Percentiles rank a stretch among this genome's conserved stretches.
These are phyloP conservation scores for Aviceda subcristata DNA, from an alignment of 2,113 vertebrate species.

Conservation along the genomic window DNA sequence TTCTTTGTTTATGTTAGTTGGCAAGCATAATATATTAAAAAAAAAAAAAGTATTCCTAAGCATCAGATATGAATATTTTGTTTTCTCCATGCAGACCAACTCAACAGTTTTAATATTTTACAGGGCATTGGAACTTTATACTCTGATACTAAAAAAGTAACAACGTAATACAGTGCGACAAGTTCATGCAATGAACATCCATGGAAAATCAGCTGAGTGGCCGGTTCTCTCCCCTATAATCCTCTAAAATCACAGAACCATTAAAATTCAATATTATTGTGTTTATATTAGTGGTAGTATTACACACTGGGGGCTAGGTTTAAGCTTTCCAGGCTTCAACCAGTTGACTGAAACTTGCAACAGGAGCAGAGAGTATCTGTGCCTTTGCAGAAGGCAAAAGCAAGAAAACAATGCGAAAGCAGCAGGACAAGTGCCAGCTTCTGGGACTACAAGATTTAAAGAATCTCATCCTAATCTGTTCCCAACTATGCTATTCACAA, in stretches of 20 bases:
- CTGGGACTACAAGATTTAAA: not conserved
- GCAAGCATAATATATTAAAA: not conserved
- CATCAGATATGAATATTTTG: not conserved
- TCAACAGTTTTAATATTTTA: not conserved
- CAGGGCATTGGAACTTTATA: not conserved
- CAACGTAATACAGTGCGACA: not conserved
- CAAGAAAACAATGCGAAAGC: not conserved
- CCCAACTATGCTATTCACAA: not conserved
- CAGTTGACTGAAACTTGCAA: not conserved
- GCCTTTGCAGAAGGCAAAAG: not conserved
- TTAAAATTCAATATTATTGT: not conserved
- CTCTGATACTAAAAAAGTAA: not conserved
- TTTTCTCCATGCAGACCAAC: not conserved
- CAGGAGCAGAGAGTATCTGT: not conserved
- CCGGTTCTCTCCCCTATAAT: not conserved
- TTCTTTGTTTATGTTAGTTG: not conserved
- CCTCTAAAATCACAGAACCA: not conserved
- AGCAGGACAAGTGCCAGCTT: not conserved
- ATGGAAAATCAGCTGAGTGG: not conserved
- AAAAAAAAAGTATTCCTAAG: not conserved
- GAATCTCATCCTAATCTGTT: conserved; percentile 19
- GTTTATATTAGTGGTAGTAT: not conserved
- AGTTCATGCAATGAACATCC: not conserved
- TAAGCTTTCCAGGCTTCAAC: not conserved
- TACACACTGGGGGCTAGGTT: not conserved